Conservation (phyloP, 2,888 invertebrate species). For the Oxytorus armatus region DNA sequence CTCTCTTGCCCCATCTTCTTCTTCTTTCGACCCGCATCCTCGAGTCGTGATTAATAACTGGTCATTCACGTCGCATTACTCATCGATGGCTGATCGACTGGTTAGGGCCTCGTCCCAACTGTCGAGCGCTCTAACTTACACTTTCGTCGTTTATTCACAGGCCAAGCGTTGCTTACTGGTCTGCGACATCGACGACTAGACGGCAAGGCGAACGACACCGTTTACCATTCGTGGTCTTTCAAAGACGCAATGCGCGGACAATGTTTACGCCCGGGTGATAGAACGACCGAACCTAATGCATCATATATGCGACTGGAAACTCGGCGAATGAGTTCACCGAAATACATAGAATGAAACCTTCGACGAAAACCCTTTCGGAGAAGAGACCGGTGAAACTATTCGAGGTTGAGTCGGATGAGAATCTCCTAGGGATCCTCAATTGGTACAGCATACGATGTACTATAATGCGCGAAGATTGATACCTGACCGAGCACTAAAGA, state of each 20-base stretch:
- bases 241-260: conserved; percentile 19
- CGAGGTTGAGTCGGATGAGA: conserved; percentile 11
- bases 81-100: conserved; percentile 69
- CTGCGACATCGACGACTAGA: conserved; percentile 74
- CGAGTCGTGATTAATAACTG: conserved; percentile 77
- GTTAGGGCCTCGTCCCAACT: conserved; percentile 27
- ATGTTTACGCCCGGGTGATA: conserved; percentile 27
- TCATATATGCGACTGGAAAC: conserved; percentile 16
- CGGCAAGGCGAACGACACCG: conserved; percentile 64
- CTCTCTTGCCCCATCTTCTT: conserved; percentile 31
- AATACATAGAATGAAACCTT: conserved; percentile 46
- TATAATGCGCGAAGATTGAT: conserved; percentile 62
- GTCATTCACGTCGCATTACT: conserved; percentile 76
- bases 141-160: conserved; percentile 73
- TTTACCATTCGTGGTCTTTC: conserved; percentile 60
- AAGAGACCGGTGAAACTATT: conserved; percentile 19
- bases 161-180: conserved; percentile 73
- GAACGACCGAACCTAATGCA: conserved; percentile 26
- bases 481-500: conserved; percentile 59
- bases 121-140: conserved; percentile 54
- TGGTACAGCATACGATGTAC: conserved; percentile 17
- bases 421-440: conserved; percentile 12
- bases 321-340: conserved; percentile 44
- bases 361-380: conserved; percentile 43
- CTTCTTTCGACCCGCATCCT: conserved; percentile 50